Base-by-base conservation (phyloP, 2,888 invertebrate genomes). In the Neocrepidodera transversa region DNA sequence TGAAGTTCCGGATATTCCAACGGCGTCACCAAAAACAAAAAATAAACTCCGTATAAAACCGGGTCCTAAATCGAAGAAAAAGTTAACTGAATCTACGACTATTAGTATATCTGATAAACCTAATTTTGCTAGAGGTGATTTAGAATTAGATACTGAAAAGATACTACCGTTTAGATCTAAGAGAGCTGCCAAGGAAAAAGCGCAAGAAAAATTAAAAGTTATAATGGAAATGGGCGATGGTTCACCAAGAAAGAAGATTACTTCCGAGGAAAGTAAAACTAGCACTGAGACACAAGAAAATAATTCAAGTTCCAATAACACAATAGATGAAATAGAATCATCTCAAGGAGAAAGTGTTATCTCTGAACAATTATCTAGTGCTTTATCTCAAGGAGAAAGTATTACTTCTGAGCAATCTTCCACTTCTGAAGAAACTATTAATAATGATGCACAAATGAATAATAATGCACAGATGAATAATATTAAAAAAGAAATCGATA, bases 111-210 rank as follows among this genome's bases (percentile, higher is more conserved):
- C 38, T 11, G 38, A 38, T 7, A 38, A 38, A 17, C 38, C 38
- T 2, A 38, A 17, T 16, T 6, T 17, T 17, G 1, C 10, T 7
- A 38, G 42, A 42, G 17, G 7, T 5, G 17, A 51, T 13, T 1
- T 17, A 28, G 7, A 17, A n/a, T 23, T 56, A 18, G 56, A 60
- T 20, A 26, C 50, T 8, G 36, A 54, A 8, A 50, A 49, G 18
- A 59, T 59, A 30, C 38, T 67, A n/a, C 65, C 64, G 1, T 56
- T 74, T 67, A 76, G 61, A 71, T 71, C 65, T 51, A 63, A 64
- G 18, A 48, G 72, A 50, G 73, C 72, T 36, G 69, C 70, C 2
- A 71, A 70, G 47, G 71, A 70, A 43, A 72, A 71, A 53, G 71
- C 70, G 4, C 65, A 68, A 30, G 68, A 65, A 32, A 71, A 70